Percentiles rank a stretch among this genome's conserved stretches.
phyloP scores from a whole-genome alignment of 2,797 vertebrate genomes.

The Eulemur mongoz region DNA sequence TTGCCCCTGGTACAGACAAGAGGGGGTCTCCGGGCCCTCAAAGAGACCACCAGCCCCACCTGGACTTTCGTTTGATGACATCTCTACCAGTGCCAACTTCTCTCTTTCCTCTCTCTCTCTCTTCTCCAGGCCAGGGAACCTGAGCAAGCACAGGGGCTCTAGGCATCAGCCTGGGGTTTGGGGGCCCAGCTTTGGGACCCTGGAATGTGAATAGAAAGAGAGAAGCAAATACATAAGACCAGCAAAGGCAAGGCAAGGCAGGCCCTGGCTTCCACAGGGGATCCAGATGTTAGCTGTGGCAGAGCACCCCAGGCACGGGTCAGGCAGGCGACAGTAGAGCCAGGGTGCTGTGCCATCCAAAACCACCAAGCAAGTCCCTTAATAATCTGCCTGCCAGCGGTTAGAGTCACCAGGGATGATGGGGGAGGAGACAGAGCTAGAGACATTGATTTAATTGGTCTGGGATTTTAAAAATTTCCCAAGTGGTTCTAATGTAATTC shows the following conservation, averaged over 20 bases:
- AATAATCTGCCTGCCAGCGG: not conserved
- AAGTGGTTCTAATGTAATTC: conserved; percentile 7
- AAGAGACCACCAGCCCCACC: not conserved
- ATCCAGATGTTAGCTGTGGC: not conserved
- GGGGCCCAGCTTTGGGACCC: not conserved
- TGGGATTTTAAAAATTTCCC: not conserved
- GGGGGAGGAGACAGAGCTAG: not conserved
- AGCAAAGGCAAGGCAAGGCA: not conserved
- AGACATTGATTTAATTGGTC: not conserved
- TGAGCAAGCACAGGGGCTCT: not conserved
- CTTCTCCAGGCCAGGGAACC: not conserved
- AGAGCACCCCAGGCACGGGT: not conserved
- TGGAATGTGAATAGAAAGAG: not conserved
- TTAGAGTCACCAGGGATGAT: not conserved
- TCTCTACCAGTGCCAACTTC: not conserved
- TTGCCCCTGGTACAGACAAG: not conserved
- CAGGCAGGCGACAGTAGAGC: not conserved
- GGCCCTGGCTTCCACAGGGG: not conserved
- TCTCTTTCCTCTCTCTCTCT: not conserved
- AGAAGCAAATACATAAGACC: not conserved
- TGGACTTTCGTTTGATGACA: not conserved
- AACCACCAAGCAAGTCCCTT: not conserved
- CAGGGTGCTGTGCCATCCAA: not conserved
- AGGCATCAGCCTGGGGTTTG: not conserved
- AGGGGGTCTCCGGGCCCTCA: not conserved